Evolutionary conservation across 2,888 invertebrate species (phyloP).

Genomic region (Apamea crenata): DNA sequence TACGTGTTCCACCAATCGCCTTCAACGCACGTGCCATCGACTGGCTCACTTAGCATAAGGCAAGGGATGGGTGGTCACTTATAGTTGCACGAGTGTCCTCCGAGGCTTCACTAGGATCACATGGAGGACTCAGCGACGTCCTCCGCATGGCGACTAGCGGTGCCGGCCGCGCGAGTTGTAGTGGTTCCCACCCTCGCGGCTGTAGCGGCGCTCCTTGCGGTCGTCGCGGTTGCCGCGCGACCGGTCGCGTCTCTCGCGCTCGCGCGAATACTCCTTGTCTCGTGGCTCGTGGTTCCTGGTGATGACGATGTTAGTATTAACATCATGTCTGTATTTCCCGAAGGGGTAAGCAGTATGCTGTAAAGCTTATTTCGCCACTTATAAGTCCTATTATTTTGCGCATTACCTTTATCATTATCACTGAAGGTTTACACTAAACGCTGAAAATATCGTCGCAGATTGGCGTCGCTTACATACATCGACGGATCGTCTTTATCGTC

Average conservation of each 20-base stretch:
- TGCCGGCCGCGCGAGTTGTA: slow-evolving; percentile 83
- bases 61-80: slow-evolving; percentile 23
- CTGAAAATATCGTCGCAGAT: slow-evolving; percentile 5
- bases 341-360: background rate
- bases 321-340: background rate
- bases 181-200: slow-evolving; percentile 81
- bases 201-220: slow-evolving; percentile 85
- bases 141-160: slow-evolving; percentile 73
- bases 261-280: slow-evolving; percentile 84
- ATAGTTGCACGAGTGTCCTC: slow-evolving; percentile 30
- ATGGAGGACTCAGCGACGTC: slow-evolving; percentile 2
- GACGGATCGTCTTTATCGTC: background rate
- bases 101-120: slow-evolving; percentile 13
- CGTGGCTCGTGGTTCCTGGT: slow-evolving; percentile 68
- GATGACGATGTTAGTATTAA: slow-evolving; percentile 30
- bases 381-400: background rate
- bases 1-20: slow-evolving; percentile 31
- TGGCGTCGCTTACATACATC: background rate
- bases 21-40: slow-evolving; percentile 6
- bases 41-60: slow-evolving; percentile 16
- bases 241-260: slow-evolving; percentile 82
- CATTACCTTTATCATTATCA: background rate
- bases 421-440: background rate
- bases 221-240: slow-evolving; percentile 80
- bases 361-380: background rate